Conservation (phyloP, 2,113 vertebrate genomes). For the Hippocampus guttulatus region DNA sequence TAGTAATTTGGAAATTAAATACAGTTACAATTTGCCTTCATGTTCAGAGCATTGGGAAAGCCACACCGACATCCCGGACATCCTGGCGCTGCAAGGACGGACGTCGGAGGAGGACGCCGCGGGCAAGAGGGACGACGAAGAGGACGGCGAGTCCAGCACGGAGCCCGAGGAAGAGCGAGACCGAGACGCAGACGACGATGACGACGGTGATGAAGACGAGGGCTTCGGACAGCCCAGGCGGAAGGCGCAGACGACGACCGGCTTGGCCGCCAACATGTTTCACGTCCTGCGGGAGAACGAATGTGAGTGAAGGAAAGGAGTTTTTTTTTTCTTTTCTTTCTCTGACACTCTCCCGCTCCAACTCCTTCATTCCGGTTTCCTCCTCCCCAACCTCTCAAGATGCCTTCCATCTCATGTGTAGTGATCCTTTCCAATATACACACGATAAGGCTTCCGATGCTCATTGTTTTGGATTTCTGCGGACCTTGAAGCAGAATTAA, state of each 20-base stretch:
- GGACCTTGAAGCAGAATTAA: not conserved
- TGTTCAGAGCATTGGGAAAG: constrained; percentile 80
- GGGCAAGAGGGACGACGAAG: constrained; percentile 61
- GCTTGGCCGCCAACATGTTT: constrained; percentile 76
- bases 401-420: constrained; percentile 26
- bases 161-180: constrained; percentile 85
- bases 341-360: constrained; percentile 8
- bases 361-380: constrained; percentile 20
- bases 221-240: constrained; percentile 31
- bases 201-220: constrained; percentile 77
- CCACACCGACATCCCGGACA: constrained; percentile 77
- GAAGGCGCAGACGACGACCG: constrained; percentile 42
- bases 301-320: constrained; percentile 66
- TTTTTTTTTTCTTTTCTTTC: no score
- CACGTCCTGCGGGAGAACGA: constrained; percentile 80
- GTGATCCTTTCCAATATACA: not conserved
- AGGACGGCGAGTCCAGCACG: constrained; percentile 79
- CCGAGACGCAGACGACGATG: constrained; percentile 84
- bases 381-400: not conserved
- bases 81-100: constrained; percentile 74
- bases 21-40: no score
- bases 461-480: not conserved
- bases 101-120: constrained; percentile 50
- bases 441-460: not conserved
- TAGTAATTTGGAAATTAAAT: no score